These are phyloP conservation scores for Sphaeramia orbicularis DNA, from an alignment of 2,797 vertebrate genomes.

Conservation along the genomic window DNA sequence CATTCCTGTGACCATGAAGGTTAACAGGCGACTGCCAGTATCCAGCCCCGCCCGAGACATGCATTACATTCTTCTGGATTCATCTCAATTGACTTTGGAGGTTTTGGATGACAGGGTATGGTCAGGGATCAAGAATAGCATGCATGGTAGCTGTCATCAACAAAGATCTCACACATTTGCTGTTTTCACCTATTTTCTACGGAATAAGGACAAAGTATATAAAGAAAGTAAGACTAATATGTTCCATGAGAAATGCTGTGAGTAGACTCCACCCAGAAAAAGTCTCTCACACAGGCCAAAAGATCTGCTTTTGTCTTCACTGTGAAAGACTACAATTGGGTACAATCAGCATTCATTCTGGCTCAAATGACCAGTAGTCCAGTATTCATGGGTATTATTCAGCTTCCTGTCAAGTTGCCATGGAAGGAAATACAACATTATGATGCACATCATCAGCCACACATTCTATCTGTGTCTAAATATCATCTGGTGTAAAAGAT, in stretches of 20 bases:
- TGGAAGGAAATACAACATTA: too few species aligned
- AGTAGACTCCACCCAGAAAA: not conserved
- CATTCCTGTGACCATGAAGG: slow-evolving; percentile 66
- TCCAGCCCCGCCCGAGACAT: slow-evolving; percentile 39
- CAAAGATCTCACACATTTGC: slow-evolving; percentile 5
- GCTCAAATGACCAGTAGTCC: too few species aligned
- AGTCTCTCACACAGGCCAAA: too few species aligned
- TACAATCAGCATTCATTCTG: too few species aligned
- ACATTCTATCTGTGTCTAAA: too few species aligned
- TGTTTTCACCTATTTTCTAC: not conserved
- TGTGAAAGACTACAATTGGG: too few species aligned
- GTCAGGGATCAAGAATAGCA: slow-evolving; percentile 54
- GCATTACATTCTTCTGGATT: slow-evolving; percentile 61
- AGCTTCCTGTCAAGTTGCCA: too few species aligned
- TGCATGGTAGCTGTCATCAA: slow-evolving; percentile 22
- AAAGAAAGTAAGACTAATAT: not conserved
- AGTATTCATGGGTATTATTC: too few species aligned
- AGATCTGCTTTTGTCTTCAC: too few species aligned
- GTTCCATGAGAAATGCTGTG: not conserved
- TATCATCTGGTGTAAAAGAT: too few species aligned
- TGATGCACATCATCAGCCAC: too few species aligned
- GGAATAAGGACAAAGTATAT: not conserved
- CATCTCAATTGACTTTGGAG: slow-evolving; percentile 58
- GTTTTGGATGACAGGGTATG: slow-evolving; percentile 48
- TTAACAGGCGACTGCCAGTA: slow-evolving; percentile 51